phyloP scores from a whole-genome alignment of 1,140 invertebrate genomes.

The Colletes latitarsis region DNA sequence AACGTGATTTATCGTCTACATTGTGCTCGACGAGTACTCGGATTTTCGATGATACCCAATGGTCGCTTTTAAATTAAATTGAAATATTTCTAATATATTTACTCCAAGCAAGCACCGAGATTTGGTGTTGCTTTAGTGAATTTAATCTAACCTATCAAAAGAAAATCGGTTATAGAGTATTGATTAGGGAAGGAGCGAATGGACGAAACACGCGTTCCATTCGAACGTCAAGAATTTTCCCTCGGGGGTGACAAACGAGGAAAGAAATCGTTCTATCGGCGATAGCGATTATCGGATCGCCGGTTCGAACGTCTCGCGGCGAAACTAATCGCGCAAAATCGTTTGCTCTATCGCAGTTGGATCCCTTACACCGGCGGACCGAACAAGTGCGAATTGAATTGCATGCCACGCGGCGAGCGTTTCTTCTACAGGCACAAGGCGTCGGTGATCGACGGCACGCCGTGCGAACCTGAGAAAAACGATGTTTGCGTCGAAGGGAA shows the following conservation, averaged over 20 bases:
- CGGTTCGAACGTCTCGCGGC: neutral
- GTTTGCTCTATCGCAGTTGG: constrained; percentile 84
- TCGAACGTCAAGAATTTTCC: too few species aligned
- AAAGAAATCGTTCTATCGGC: neutral
- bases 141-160: too few species aligned
- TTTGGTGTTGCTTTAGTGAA: too few species aligned
- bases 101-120: too few species aligned
- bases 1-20: constrained; percentile 44
- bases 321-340: constrained; percentile 33
- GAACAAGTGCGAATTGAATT: constrained; percentile 97
- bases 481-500: constrained; percentile 96
- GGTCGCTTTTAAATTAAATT: neutral
- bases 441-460: constrained; percentile 94
- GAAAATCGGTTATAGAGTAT: too few species aligned
- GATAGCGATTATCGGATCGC: neutral
- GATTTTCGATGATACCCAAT: constrained; percentile 22
- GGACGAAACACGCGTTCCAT: too few species aligned
- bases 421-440: constrained; percentile 95
- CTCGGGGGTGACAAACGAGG: neutral
- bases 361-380: constrained; percentile 91
- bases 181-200: too few species aligned
- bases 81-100: too few species aligned
- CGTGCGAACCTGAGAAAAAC: constrained; percentile 90
- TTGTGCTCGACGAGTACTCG: neutral
- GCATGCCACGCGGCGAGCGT: constrained; percentile 94